Evolutionary conservation across 1,140 invertebrate species (phyloP).

Genomic region (Penaeus indicus): DNA sequence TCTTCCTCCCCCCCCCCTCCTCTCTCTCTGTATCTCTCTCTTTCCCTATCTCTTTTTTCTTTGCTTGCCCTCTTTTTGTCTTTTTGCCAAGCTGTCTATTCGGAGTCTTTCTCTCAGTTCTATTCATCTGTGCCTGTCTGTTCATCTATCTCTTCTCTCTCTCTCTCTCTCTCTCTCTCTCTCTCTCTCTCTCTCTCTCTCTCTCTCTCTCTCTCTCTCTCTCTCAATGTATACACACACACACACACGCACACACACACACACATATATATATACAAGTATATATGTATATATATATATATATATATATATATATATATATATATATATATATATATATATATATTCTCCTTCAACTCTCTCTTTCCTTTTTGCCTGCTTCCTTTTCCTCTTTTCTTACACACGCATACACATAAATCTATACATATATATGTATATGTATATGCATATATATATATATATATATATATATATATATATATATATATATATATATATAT

Average conservation of each 20-base stretch:
- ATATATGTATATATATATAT: slow-evolving; percentile 30
- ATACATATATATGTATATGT: slow-evolving; percentile 22
- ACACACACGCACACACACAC: background rate
- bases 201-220: background rate
- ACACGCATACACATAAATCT: background rate
- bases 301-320: slow-evolving; percentile 7
- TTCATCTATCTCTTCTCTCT: no score
- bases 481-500: no score
- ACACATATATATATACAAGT: slow-evolving; percentile 8
- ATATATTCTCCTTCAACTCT: no score
- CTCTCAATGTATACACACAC: slow-evolving; percentile 11
- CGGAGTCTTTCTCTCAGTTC: background rate
- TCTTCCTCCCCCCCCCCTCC: no score
- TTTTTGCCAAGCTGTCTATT: background rate
- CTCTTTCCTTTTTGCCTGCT: no score
- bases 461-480: no score
- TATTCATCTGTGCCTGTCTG: background rate
- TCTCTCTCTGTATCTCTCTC: no score
- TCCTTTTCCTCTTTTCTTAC: no score
- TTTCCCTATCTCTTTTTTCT: no score
- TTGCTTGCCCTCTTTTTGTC: background rate
- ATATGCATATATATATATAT: background rate
- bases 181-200: background rate
- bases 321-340: background rate
- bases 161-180: no score